Conservation (phyloP, 64 coral and sea anemone genomes). For the Stichodactyla helianthus region DNA sequence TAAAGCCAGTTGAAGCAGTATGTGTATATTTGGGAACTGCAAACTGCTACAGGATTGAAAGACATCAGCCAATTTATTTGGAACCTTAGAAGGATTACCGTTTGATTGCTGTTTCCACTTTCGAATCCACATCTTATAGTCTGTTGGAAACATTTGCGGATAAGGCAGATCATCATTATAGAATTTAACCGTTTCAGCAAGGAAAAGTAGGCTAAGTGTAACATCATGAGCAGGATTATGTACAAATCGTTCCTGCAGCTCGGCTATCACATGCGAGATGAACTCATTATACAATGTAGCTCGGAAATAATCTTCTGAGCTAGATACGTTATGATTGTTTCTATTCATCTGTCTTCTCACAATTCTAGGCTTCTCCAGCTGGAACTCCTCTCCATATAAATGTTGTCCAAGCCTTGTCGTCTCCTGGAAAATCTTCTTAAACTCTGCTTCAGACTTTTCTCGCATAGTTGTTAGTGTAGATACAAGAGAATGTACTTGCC, state of each 20-base stretch:
- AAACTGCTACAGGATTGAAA: constrained; percentile 23
- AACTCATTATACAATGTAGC: neutral
- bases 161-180: neutral
- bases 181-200: neutral
- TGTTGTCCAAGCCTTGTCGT: no score
- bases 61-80: neutral
- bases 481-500: neutral
- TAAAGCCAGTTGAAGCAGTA: no score
- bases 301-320: no score
- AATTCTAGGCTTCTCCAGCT: no score
- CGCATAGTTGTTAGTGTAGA: constrained; percentile 1
- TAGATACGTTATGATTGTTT: no score
- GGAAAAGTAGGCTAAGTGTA: neutral
- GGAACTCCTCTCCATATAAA: no score
- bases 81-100: neutral
- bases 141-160: neutral
- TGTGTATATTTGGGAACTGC: constrained; percentile 18
- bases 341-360: no score
- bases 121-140: neutral
- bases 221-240: constrained; percentile 1
- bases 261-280: neutral
- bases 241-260: neutral
- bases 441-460: neutral
- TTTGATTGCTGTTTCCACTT: neutral
- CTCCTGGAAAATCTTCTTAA: neutral